Evolutionary conservation across 2,888 invertebrate genomes (phyloP).

Genomic region (Synergus gifuensis): DNA sequence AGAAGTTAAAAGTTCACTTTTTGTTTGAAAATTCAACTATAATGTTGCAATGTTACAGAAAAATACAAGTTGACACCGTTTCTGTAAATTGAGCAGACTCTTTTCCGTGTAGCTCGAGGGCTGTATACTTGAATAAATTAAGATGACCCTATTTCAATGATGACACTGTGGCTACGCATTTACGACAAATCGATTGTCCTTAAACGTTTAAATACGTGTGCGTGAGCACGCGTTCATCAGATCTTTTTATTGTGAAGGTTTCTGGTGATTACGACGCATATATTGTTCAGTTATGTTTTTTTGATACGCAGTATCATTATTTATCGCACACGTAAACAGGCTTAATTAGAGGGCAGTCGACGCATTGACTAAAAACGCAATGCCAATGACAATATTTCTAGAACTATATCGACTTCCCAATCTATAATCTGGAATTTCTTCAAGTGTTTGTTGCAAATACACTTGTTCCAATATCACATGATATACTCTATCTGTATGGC

Average conservation of each 20-base stretch:
- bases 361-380: not conserved
- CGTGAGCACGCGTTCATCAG: not conserved
- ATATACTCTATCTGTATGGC: too few relatives aligned
- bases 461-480: not conserved
- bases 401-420: not conserved
- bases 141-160: not conserved
- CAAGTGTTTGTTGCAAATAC: conserved; percentile 15
- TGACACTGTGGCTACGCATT: not conserved
- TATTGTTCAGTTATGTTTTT: not conserved
- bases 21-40: too few relatives aligned
- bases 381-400: not conserved
- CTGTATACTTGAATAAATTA: not conserved
- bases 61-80: not conserved
- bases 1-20: too few relatives aligned
- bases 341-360: too few relatives aligned
- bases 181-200: not conserved
- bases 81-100: not conserved
- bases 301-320: not conserved
- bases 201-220: not conserved
- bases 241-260: not conserved
- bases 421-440: conserved; percentile 29
- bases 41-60: too few relatives aligned
- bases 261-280: not conserved
- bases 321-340: too few relatives aligned
- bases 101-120: not conserved